Evolutionary conservation across 2,888 invertebrate species (phyloP).

Genomic region (Deilephila elpenor): DNA sequence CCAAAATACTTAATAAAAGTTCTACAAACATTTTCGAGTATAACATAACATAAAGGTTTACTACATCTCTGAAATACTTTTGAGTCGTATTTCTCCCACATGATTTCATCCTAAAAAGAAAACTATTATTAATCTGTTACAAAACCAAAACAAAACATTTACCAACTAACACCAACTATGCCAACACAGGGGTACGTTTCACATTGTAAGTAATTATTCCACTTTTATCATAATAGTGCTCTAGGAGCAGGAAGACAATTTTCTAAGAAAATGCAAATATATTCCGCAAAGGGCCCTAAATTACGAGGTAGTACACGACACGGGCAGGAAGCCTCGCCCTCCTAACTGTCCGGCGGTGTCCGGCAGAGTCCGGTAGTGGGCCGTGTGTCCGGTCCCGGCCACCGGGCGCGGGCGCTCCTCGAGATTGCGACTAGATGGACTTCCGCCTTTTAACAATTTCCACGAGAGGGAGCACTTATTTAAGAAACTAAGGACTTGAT

Average conservation of each 20-base stretch:
- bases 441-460: constrained; percentile 77
- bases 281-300: constrained; percentile 51
- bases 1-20: too few species aligned
- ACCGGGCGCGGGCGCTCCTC: constrained; percentile 51
- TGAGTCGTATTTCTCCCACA: too few species aligned
- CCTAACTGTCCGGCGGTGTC: constrained; percentile 65
- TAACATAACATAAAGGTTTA: too few species aligned
- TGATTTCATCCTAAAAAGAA: too few species aligned
- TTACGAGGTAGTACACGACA: constrained; percentile 45
- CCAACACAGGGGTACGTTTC: neutral
- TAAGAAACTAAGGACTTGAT: constrained; percentile 29
- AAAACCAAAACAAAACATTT: neutral
- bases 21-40: too few species aligned
- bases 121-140: too few species aligned
- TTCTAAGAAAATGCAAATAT: constrained; percentile 40
- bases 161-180: neutral
- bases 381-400: constrained; percentile 65
- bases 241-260: constrained; percentile 36
- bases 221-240: neutral
- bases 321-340: constrained; percentile 69
- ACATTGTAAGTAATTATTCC: constrained; percentile 5
- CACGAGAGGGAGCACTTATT: constrained; percentile 27
- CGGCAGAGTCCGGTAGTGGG: constrained; percentile 69
- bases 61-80: too few species aligned
- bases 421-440: constrained; percentile 71